Evolutionary conservation across 2,113 vertebrate species (phyloP).

Genomic region (Psettodes erumei): DNA sequence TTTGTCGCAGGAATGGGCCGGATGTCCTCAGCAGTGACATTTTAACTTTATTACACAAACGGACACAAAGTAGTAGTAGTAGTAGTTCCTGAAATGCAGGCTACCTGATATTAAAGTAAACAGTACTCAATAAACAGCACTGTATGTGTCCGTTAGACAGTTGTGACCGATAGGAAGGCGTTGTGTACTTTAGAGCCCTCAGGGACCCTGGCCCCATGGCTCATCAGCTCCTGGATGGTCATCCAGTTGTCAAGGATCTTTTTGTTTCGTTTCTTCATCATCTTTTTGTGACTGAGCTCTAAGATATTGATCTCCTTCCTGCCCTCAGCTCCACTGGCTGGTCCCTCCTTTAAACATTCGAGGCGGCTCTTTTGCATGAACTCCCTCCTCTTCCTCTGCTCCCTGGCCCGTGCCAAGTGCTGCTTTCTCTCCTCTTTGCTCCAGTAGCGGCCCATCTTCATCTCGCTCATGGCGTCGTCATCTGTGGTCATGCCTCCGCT

Average conservation of each 20-base stretch:
- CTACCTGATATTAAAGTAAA: slow-evolving; percentile 30
- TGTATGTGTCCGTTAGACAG: slow-evolving; percentile 83
- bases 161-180: slow-evolving; percentile 97
- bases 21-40: slow-evolving; percentile 38
- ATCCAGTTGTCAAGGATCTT: slow-evolving; percentile 99
- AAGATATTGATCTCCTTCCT: slow-evolving; percentile 93
- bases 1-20: slow-evolving; percentile 48
- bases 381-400: slow-evolving; percentile 92
- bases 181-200: slow-evolving; percentile 93
- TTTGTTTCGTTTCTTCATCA: slow-evolving; percentile 98
- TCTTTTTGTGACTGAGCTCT: slow-evolving; percentile 98
- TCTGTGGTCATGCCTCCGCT: slow-evolving; percentile 95
- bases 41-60: slow-evolving; percentile 17
- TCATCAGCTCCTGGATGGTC: slow-evolving; percentile 99
- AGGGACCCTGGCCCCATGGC: slow-evolving; percentile 92
- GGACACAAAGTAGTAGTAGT: slow-evolving; percentile 15
- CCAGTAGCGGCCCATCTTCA: slow-evolving; percentile 99
- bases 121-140: background rate
- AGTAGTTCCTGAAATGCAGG: slow-evolving; percentile 36
- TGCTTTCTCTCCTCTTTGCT: slow-evolving; percentile 98
- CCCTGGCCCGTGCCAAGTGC: slow-evolving; percentile 91
- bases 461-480: slow-evolving; percentile 93
- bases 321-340: slow-evolving; percentile 85
- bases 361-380: slow-evolving; percentile 95
- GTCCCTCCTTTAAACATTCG: slow-evolving; percentile 91